A percentile compares a stretch with the other conserved stretches of the same genome.
Conservation (phyloP, 2,113 vertebrate genomes). For the Forbesichthys agassizii region DNA sequence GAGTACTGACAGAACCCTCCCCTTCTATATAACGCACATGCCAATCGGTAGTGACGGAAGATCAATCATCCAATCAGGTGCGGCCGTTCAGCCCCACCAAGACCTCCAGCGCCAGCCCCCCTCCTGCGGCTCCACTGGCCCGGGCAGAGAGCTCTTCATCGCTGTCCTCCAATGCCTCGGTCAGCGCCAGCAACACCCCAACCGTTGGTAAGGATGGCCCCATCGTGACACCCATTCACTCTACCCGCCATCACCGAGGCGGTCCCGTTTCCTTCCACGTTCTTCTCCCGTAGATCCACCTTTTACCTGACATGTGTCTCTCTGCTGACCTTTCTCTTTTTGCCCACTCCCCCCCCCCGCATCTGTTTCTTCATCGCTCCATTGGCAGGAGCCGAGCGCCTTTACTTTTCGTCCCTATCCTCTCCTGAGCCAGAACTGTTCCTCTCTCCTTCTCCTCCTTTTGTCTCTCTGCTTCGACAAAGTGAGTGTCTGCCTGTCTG, state of each 20-base stretch:
- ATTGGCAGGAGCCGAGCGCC: conserved; percentile 50
- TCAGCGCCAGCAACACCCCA: conserved; percentile 93
- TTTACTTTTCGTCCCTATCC: conserved; percentile 40
- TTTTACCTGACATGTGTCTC: neutral
- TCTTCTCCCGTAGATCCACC: neutral
- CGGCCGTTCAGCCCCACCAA: conserved; percentile 92
- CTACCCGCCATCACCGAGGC: neutral
- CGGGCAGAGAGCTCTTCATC: conserved; percentile 96
- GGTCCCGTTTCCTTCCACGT: neutral
- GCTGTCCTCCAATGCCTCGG: conserved; percentile 90
- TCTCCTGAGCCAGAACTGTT: conserved; percentile 60
- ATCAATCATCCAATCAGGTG: conserved; percentile 68
- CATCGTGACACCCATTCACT: neutral
- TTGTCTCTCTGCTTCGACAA: conserved; percentile 58
- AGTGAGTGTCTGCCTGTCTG: conserved; percentile 65
- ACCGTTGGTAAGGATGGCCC: conserved; percentile 84
- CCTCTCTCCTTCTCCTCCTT: conserved; percentile 38
- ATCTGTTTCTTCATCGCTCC: neutral
- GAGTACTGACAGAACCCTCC: conserved; percentile 54
- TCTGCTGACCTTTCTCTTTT: neutral
- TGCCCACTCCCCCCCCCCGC: conserved; percentile 5
- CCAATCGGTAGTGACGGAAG: neutral
- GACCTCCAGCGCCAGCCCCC: conserved; percentile 85
- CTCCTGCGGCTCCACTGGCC: conserved; percentile 88
- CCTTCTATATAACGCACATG: neutral